Evolutionary conservation across 1,140 invertebrate genomes (phyloP), one percentile per base, ranked within the genome.

Genomic region (Delia radicum): DNA sequence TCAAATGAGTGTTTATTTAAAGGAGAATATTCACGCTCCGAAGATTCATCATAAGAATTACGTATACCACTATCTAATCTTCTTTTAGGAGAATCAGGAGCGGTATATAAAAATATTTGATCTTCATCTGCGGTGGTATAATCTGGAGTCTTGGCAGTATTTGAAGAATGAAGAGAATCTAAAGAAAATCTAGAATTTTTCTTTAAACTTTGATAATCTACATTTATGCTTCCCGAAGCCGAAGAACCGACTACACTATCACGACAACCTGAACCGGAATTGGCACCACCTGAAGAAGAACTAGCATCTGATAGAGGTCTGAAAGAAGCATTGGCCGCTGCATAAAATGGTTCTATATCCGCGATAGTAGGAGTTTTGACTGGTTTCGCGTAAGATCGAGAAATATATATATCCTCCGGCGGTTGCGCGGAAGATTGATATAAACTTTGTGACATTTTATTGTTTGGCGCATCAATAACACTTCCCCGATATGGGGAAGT

Each of bases 181-280:
- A 85, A 29, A 2, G 84, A 85, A 76, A 85, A 85, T 10, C 82
- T 77, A 2, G 84, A 85, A 62, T 84, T 85, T 77, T 85, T 85
- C 65, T 85, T 84, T 2, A 81, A 78, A 46, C 78, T 81, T 76
- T 85, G 84, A 74, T 84, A 85, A 33, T 85, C 84, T 1, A 26
- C 28, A 31, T 27, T 27, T 26, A 73, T 75, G 5, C 67, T 75
- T 24, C 71, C 62, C 5, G 73, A 74, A n/a, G 65, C 76, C 3
- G 73, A 74, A 28, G 75, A 76, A 10, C 42, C 72, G 77, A 81
- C 73, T 3, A 65, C 74, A 73, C 74, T 77, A 28, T 75, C 74
- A 15, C 76, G 82, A 80, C 82, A 84, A 27, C 62, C 74, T 1
- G 18, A 74, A 26, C 18, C 12, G 15, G 46, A 73, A 28, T 46